phyloP scores from a whole-genome alignment of 2,113 vertebrate species.

The Osmerus mordax region DNA sequence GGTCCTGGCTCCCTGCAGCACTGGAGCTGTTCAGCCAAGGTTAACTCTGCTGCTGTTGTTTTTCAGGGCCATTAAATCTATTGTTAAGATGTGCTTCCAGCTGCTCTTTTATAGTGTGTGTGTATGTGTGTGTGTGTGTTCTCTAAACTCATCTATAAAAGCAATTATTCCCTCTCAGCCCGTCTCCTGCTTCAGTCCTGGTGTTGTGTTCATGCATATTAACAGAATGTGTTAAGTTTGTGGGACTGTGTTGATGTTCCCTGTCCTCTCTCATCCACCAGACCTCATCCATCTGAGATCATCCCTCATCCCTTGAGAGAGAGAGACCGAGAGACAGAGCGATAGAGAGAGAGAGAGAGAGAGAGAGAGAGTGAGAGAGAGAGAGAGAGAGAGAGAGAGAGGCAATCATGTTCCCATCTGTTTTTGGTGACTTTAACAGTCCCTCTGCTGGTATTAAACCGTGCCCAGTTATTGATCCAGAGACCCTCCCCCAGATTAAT shows the following conservation, averaged over 20 bases:
- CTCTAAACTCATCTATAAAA: neutral
- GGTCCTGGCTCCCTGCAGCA: no score
- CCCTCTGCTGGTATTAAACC: neutral
- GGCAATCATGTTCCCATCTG: neutral
- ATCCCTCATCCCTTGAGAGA: no score
- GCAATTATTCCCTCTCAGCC: no score
- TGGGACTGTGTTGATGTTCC: no score
- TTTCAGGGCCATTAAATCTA: neutral
- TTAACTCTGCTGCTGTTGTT: neutral
- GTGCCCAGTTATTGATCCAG: neutral
- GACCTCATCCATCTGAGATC: no score
- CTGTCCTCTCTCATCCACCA: no score
- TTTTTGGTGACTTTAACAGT: neutral
- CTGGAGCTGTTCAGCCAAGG: neutral
- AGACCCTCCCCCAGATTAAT: neutral
- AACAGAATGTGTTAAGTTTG: no score
- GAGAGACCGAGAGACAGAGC: neutral
- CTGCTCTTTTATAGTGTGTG: neutral
- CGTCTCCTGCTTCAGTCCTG: no score
- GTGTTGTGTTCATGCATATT: no score
- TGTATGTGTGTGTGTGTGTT: constrained; percentile 1
- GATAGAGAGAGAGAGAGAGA: neutral
- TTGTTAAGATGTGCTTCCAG: neutral
- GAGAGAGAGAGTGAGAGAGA: neutral
- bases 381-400: neutral